phyloP scores from a whole-genome alignment of 2,797 vertebrate genomes.

The Columba guinea region DNA sequence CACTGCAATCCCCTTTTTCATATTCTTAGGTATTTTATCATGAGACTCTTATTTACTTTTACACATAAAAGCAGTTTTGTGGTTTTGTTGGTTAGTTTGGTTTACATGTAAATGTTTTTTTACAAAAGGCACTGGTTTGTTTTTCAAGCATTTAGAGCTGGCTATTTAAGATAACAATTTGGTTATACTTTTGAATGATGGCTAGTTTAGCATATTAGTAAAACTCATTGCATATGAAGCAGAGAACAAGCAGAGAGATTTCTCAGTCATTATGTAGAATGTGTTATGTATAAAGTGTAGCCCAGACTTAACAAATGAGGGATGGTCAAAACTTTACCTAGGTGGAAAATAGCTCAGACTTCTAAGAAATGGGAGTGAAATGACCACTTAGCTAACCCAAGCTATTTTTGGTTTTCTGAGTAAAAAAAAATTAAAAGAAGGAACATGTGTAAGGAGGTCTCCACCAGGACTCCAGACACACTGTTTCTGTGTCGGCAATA shows the following conservation, averaged over 20 bases:
- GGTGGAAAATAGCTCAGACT: background rate
- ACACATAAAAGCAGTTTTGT: background rate
- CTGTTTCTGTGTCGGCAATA: background rate
- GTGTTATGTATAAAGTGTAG: background rate
- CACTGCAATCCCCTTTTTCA: background rate
- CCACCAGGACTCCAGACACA: background rate
- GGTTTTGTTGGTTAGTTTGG: background rate
- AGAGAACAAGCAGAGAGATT: background rate
- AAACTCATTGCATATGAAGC: background rate
- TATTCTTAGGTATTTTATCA: background rate
- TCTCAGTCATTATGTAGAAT: background rate
- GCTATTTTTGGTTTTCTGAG: background rate
- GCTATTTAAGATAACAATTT: constrained; percentile 17
- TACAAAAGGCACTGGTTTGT: background rate
- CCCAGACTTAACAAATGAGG: background rate
- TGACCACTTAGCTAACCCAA: background rate
- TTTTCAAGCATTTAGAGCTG: background rate
- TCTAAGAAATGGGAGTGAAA: background rate
- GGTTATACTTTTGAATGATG: background rate
- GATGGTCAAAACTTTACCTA: background rate
- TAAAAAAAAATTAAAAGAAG: background rate
- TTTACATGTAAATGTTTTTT: background rate
- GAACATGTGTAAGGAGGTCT: background rate
- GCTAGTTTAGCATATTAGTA: background rate
- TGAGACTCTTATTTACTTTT: background rate